A percentile compares a stretch with the other conserved stretches of the same genome.
phyloP scores from a whole-genome alignment of 2,113 vertebrate species.

The Vidua chalybeata region DNA sequence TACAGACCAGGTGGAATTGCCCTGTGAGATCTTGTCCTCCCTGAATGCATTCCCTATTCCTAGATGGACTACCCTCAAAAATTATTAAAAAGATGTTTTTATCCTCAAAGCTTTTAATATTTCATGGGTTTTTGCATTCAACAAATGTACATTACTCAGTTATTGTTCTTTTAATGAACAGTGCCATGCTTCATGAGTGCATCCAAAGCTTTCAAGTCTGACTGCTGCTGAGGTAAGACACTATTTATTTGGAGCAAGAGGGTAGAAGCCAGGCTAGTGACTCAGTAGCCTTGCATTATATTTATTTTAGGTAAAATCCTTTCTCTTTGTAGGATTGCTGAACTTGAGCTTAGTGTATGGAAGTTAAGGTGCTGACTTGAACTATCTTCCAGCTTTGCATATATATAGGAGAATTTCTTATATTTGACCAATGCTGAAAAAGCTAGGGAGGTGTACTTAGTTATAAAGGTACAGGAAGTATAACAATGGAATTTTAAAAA shows the following conservation, averaged over 20 bases:
- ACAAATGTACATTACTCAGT: not conserved
- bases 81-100: not conserved
- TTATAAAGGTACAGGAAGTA: not conserved
- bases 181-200: not conserved
- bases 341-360: not conserved
- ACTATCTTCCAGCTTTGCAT: not conserved
- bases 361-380: not conserved
- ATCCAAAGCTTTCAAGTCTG: not conserved
- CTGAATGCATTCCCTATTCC: not conserved
- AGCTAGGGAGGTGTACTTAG: not conserved
- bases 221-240: not conserved
- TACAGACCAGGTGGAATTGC: not conserved
- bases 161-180: not conserved
- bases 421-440: not conserved
- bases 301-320: not conserved
- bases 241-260: not conserved
- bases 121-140: not conserved
- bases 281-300: accelerated
- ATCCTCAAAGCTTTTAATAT: not conserved
- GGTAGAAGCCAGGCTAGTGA: not conserved
- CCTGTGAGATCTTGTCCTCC: not conserved
- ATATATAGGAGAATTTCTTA: not conserved
- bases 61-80: not conserved
- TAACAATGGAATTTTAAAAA: not conserved
- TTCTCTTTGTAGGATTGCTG: not conserved